Conservation (phyloP, 1,140 invertebrate species). For the Drosophila trapezifrons region DNA sequence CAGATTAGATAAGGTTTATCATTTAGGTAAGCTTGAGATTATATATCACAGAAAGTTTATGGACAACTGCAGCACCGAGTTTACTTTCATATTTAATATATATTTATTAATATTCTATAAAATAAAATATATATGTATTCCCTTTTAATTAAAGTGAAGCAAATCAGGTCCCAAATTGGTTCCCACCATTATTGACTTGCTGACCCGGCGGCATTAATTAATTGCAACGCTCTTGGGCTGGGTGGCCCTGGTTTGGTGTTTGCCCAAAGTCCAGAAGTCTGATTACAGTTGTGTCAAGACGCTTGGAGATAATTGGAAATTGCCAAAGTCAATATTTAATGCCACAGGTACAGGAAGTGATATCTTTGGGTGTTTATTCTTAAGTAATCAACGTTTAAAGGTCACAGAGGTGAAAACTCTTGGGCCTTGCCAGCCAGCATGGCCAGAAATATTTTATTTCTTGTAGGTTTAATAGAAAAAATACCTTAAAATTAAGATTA, state of each 20-base stretch:
- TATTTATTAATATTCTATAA: neutral
- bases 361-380: neutral
- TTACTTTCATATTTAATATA: too few species aligned
- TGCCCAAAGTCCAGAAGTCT: slow-evolving; percentile 35
- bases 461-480: too few species aligned
- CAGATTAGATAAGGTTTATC: slow-evolving; percentile 13
- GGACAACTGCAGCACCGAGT: neutral
- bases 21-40: slow-evolving; percentile 1
- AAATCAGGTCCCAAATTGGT: slow-evolving; percentile 2
- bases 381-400: neutral
- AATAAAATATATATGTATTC: neutral
- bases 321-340: slow-evolving; percentile 65
- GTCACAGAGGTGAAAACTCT: neutral
- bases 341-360: neutral
- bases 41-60: neutral
- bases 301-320: slow-evolving; percentile 64
- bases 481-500: too few species aligned
- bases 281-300: slow-evolving; percentile 71
- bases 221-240: slow-evolving; percentile 53
- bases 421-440: neutral
- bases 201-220: slow-evolving; percentile 65
- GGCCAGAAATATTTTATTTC: too few species aligned
- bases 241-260: slow-evolving; percentile 48
- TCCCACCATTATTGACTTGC: slow-evolving; percentile 20
- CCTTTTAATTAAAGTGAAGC: too few species aligned